Conservation (phyloP, 2,113 vertebrate species). For the Theristicus caerulescens region DNA sequence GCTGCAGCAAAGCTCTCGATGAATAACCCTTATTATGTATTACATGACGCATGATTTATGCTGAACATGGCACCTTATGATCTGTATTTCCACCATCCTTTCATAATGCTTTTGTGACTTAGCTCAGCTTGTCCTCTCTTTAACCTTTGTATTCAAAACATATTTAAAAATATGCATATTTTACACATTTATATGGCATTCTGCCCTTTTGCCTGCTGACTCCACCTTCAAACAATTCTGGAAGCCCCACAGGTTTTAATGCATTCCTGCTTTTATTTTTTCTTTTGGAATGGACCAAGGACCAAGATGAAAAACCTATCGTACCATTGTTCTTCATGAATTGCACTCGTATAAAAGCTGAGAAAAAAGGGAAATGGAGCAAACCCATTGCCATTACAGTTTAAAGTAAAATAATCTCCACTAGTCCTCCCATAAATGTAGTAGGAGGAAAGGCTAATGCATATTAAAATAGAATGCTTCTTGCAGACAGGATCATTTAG, state of each 20-base stretch:
- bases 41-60: slow-evolving; percentile 31
- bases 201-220: not conserved
- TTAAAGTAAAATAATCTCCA: slow-evolving; percentile 28
- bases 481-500: slow-evolving; percentile 18
- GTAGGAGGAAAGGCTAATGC: not conserved
- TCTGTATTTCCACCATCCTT: slow-evolving; percentile 19
- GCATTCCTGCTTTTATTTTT: not conserved
- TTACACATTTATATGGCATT: not conserved
- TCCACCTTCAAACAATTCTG: not conserved
- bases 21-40: slow-evolving; percentile 56
- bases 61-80: slow-evolving; percentile 59
- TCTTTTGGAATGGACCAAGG: not conserved
- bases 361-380: not conserved
- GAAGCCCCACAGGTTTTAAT: not conserved
- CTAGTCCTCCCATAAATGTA: not conserved
- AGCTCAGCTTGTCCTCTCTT: slow-evolving; percentile 49
- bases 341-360: not conserved
- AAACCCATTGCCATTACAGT: not conserved
- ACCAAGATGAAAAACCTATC: not conserved
- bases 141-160: slow-evolving; percentile 23
- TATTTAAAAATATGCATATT: slow-evolving; percentile 65
- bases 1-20: not conserved
- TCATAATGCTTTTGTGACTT: slow-evolving; percentile 31
- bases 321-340: not conserved
- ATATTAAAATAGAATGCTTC: slow-evolving; percentile 3